Evolutionary conservation across 2,113 vertebrate genomes (phyloP).

Genomic region (Callospermophilus lateralis): DNA sequence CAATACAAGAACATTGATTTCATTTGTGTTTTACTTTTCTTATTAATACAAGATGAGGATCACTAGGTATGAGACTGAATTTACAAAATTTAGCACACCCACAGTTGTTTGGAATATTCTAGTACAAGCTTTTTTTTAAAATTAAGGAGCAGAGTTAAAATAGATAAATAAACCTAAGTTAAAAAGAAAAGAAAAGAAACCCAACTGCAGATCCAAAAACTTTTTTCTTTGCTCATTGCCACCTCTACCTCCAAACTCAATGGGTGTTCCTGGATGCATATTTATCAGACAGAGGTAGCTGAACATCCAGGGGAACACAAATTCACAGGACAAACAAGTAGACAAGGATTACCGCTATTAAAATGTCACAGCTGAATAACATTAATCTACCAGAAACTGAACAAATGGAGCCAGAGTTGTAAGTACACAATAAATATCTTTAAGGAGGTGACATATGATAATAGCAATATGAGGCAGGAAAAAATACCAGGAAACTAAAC

Average conservation of each 20-base stretch:
- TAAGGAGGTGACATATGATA: neutral
- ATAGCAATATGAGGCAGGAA: neutral
- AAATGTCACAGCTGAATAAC: neutral
- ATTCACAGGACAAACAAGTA: neutral
- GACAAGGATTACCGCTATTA: neutral
- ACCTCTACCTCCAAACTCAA: neutral
- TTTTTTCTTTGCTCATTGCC: neutral
- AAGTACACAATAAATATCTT: neutral
- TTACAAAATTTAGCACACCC: neutral
- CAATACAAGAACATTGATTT: neutral
- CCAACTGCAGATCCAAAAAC: too few relatives aligned
- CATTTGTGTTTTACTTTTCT: neutral
- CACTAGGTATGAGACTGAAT: neutral
- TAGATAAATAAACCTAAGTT: neutral
- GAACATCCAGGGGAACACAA: neutral
- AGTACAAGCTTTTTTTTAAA: neutral
- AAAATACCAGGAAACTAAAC: neutral
- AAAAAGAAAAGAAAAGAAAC: too few relatives aligned
- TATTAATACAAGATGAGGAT: neutral
- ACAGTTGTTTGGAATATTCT: neutral
- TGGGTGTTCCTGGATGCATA: neutral
- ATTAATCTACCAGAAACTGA: neutral
- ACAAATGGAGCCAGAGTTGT: neutral
- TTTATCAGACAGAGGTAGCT: neutral
- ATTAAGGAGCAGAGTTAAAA: neutral